phyloP scores from a whole-genome alignment of 2,797 vertebrate species.

The Danio jaintianensis region DNA sequence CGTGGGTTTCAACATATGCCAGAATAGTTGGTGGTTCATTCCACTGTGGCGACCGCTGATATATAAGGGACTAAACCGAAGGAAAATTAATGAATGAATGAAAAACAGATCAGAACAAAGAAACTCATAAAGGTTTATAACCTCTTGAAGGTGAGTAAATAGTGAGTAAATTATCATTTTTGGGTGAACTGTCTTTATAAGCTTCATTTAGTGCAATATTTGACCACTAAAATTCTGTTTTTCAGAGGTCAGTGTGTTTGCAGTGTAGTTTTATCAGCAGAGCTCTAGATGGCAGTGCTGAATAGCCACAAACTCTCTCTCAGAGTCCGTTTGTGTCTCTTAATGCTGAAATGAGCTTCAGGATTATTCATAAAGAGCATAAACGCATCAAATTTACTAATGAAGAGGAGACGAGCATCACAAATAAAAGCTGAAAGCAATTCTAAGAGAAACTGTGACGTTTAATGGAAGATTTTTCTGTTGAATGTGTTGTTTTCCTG shows the following conservation, averaged over 20 bases:
- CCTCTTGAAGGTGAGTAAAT: too few relatives aligned
- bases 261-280: background rate
- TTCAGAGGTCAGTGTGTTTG: background rate
- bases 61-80: too few relatives aligned
- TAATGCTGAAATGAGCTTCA: conserved; percentile 24
- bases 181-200: background rate
- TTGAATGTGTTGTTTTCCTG: conserved; percentile 4
- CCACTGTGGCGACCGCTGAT: too few relatives aligned
- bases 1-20: too few relatives aligned
- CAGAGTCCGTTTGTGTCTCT: background rate
- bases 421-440: background rate
- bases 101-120: too few relatives aligned
- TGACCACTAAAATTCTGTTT: background rate
- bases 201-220: background rate
- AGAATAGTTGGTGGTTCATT: too few relatives aligned
- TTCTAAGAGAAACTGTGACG: background rate
- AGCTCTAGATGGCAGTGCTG: conserved; percentile 52
- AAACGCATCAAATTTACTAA: background rate
- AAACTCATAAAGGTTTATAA: too few relatives aligned
- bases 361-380: conserved; percentile 1
- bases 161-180: background rate
- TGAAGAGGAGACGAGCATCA: background rate
- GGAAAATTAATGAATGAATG: too few relatives aligned
- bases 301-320: background rate
- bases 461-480: background rate